These are phyloP conservation scores for Oceanodroma leucorhoa DNA, from an alignment of 2,797 vertebrate genomes.

Conservation along the genomic window DNA sequence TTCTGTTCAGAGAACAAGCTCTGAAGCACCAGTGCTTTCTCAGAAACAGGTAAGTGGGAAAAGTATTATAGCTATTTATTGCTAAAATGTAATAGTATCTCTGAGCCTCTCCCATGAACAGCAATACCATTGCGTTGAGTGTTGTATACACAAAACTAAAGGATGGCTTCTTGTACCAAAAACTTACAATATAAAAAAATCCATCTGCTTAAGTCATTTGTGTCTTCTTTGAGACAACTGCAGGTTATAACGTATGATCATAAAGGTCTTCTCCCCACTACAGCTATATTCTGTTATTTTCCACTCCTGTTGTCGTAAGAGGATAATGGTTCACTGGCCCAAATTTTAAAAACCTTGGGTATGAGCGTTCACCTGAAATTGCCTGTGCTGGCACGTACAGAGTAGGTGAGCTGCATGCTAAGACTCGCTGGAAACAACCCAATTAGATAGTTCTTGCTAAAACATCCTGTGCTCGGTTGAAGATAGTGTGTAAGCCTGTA, in stretches of 20 bases:
- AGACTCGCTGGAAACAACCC: background rate
- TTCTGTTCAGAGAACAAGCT: background rate
- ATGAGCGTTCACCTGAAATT: background rate
- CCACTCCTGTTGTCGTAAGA: background rate
- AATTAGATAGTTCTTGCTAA: background rate
- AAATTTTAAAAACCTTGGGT: background rate
- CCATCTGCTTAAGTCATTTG: background rate
- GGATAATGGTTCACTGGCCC: background rate
- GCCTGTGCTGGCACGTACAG: background rate
- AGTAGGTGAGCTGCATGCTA: background rate
- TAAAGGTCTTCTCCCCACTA: background rate
- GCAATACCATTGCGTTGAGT: background rate
- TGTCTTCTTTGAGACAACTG: background rate
- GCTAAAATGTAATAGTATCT: background rate
- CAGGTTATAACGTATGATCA: background rate
- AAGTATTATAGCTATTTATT: background rate
- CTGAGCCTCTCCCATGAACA: background rate
- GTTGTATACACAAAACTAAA: background rate
- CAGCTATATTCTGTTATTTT: background rate
- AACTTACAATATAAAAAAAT: background rate
- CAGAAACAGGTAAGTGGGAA: background rate
- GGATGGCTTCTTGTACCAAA: background rate
- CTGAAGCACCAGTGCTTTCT: background rate
- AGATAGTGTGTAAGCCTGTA: background rate
- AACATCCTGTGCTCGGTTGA: rapidly evolving